Evolutionary conservation across 2,797 vertebrate species (phyloP), one percentile per base, ranked within the genome.

Genomic region (Aulostomus chinensis): DNA sequence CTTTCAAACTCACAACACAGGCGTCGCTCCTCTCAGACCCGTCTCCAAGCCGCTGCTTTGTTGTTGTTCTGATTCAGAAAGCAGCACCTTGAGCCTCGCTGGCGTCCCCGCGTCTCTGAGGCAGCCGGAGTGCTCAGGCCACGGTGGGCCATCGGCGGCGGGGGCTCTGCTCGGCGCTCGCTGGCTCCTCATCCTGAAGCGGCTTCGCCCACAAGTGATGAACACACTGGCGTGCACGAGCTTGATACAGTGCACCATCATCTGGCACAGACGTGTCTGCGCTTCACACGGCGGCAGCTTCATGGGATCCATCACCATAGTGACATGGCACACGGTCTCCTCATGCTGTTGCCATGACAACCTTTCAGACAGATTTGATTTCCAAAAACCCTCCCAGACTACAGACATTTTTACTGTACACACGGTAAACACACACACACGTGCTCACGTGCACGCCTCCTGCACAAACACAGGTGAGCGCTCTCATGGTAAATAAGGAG

Each of bases 241-340:
- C 14, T 41, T 49, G 30, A 26, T 53, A 7, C 20, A 16, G 34
- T 20, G 22, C 26, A n/a, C n/a, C n/a, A n/a, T 62, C 26, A 17
- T 28, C 48, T 29, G 1, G 11, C 32, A 38, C 63, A 62, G 61
- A 56, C 55, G 66, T 59, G 45, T 43, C 34, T 43, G 41, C 9
- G 15, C 59, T 66, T 48, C 33, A 43, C 52, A 45, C 24, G 50
- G 49, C 43, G 42, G 17, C 37, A 9, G 36, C 40, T 63, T 72
- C 56, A 55, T 64, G 66, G 55, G 77, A 72, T 61, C 73, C 48
- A 80, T 86, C 79, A 67, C 86, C 76, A 86, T 83, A 73, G 79
- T 62, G 76, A 88, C 77, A 76, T 58, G 57, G 63, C 61, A 62
- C 67, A 60, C 24, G 1, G 50, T 61, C 75, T 49, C n/a, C 34